Conservation (phyloP, 2,113 vertebrate species). For the Pomatorhinus ruficollis region DNA sequence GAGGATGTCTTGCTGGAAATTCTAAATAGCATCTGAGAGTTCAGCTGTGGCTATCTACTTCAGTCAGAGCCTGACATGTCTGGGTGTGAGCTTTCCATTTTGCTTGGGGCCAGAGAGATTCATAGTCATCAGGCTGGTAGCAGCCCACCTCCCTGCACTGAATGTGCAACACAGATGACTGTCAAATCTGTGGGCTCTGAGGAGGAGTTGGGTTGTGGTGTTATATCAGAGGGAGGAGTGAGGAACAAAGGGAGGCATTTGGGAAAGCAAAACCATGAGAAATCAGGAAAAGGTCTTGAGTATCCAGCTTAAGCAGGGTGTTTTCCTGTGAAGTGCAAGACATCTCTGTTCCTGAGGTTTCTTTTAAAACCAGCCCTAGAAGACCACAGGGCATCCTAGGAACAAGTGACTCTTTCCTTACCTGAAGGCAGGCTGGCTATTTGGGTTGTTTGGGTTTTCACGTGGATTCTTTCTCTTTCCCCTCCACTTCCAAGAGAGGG, state of each 20-base stretch:
- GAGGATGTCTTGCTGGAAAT: not conserved
- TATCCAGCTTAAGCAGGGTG: not conserved
- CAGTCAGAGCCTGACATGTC: not conserved
- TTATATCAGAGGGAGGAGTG: not conserved
- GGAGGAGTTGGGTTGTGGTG: not conserved
- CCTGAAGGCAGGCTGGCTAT: not conserved
- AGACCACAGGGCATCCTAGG: not conserved
- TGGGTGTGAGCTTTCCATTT: not conserved
- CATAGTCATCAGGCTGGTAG: not conserved
- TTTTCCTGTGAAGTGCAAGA: not conserved
- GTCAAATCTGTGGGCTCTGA: not conserved
- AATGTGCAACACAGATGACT: not conserved
- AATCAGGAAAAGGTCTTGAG: not conserved
- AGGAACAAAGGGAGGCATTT: not conserved
- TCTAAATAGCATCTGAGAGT: not conserved
- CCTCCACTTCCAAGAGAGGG: not conserved
- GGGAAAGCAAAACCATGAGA: not conserved
- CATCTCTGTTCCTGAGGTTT: not conserved
- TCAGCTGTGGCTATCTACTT: not conserved
- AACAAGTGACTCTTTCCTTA: not conserved
- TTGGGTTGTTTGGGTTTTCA: not conserved
- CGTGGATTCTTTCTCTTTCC: not conserved
- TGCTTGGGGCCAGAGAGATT: not conserved
- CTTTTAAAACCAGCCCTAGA: not conserved
- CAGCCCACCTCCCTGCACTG: not conserved